Evolutionary conservation across 92 coral and sea anemone species (phyloP), one percentile per base, ranked within the genome.

Genomic region (Siderastrea radians): DNA sequence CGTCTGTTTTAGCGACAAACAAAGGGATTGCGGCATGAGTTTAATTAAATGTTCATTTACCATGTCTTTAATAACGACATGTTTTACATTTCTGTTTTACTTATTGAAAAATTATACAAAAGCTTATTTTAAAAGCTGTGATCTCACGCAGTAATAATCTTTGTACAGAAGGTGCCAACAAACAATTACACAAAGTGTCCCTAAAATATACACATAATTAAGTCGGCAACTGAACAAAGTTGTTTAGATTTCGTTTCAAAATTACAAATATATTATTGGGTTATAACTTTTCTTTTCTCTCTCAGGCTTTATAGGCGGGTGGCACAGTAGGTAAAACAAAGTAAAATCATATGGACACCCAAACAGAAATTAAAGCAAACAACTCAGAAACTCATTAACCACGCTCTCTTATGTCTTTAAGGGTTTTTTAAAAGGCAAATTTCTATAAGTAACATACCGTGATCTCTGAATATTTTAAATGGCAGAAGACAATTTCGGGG

Each of bases 191-290:
- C 55, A 45, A 54, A 12, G 63, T 14, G 70, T 7, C 17, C 16
- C 68, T 7, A 12, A 52, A 74, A 65, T 63, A 4, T 0, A 17
- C 48, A 77, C 10, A 65, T 79, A 79, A 79, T 64, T 19, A 65
- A 63, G 49, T 79, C 68, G 55, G 47, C 70, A 68, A 53, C 4
- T 19, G 53, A 53, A 16, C 7, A 50, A 13, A 63, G 43, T 79
- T 79, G 61, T 79, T 78, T 48, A 78, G 67, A n/a, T 62, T 63
- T 60, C 82, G 4, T 4, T 57, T 46, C 69, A 15, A 49, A 16
- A 65, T 49, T 53, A 54, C 55, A 19, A 52, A 53, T 74, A 26
- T 74, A 4, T 54, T 6, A 38, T 47, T 78, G 17, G 7, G 8
- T 46, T 3, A 61, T 52, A 63, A 67, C 49, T 5, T 17, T 19